These are phyloP conservation scores for Melanophora roralis DNA, from an alignment of 2,888 invertebrate genomes.

Conservation along the genomic window DNA sequence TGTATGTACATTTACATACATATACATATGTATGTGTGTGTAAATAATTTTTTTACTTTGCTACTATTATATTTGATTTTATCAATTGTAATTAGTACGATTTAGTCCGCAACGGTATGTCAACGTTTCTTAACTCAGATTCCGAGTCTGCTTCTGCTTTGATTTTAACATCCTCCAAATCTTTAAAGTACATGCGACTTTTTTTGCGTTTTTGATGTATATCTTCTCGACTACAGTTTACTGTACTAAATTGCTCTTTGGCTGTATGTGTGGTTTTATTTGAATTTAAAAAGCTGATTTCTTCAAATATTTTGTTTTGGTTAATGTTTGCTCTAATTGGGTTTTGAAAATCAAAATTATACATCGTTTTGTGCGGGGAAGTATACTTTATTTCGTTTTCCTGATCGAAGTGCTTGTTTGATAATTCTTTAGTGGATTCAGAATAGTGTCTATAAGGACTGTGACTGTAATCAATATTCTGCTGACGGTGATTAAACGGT, in stretches of 20 bases:
- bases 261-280: neutral
- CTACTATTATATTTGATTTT: neutral
- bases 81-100: slow-evolving; percentile 23
- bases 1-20: too few relatives aligned
- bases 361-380: slow-evolving; percentile 7
- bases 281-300: neutral
- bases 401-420: slow-evolving; percentile 12
- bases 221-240: slow-evolving; percentile 18
- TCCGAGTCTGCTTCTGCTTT: slow-evolving; percentile 25
- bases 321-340: neutral
- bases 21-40: too few relatives aligned
- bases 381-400: slow-evolving; percentile 35
- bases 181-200: neutral
- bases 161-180: slow-evolving; percentile 22
- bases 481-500: neutral
- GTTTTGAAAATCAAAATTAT: slow-evolving; percentile 19
- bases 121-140: slow-evolving; percentile 28
- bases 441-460: neutral
- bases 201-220: slow-evolving; percentile 37
- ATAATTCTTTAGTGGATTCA: slow-evolving; percentile 17
- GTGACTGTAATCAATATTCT: neutral
- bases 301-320: slow-evolving; percentile 22
- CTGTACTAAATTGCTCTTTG: slow-evolving; percentile 17
- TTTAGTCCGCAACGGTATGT: slow-evolving; percentile 38
- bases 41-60: too few relatives aligned